Base-by-base conservation (phyloP, 2,113 vertebrate species). In the Zosterops hypoxanthus region DNA sequence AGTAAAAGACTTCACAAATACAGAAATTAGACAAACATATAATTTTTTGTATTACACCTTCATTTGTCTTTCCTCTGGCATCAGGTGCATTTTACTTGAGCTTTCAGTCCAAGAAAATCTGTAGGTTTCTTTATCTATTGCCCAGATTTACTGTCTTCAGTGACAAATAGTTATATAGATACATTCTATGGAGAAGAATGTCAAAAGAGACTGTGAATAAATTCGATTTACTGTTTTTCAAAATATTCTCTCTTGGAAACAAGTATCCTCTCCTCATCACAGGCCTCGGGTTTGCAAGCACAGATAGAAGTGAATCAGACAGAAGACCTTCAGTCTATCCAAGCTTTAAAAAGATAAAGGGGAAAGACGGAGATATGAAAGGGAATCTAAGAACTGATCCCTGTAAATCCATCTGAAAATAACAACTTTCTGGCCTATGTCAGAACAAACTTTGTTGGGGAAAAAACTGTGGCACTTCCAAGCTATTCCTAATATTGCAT, bases 321-420 rank as follows among this genome's bases (percentile, higher is more conserved):
- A 86, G 82, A 95, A 95, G 87, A 39, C 50, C 95, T 92, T 93
- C 91, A 95, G 86, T 92, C 92, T 93, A 90, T 71, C 68, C 53
- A 78, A 92, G 94, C 86, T 94, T 95, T 94, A 96, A 75, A 95
- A 92, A 94, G 95, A 93, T 95, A 95, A 95, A 94, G 79, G 59
- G 36, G 52, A 81, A 95, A 86, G 88, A 78, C 52, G 8, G 82
- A 90, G 82, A 93, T 95, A 94, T 83, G 85, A 92, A 97, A 92
- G 65, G 69, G 86, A 97, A 86, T 94, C 82, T 90, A 71, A 82
- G 57, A 72, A 75, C 49, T 94, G 95, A 95, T 94, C 80, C 90
- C 86, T 82, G 64, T 84, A 96, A 96, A 96, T 84, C 93, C 75
- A 75, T 64, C 52, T 84, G 88, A 96, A 96, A 97, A 96, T 71